These are phyloP conservation scores for Drosophila lacicola DNA, from an alignment of 2,888 invertebrate genomes.

Conservation along the genomic window DNA sequence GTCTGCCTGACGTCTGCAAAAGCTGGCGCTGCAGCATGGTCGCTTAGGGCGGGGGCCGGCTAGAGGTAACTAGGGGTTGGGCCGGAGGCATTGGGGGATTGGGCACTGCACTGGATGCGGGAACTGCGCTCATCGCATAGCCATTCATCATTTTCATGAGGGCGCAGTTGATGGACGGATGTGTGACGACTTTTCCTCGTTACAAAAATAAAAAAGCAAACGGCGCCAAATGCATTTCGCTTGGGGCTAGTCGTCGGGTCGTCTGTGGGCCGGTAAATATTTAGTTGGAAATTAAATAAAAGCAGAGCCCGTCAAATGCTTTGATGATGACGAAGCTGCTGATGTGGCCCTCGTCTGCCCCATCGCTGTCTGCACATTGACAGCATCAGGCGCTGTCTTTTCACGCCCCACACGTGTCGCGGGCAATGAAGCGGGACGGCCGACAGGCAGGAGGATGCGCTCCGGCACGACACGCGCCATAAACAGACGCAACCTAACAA, in stretches of 20 bases:
- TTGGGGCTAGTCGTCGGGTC: background rate
- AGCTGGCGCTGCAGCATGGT: constrained; percentile 7
- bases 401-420: constrained; percentile 72
- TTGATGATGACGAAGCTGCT: constrained; percentile 42
- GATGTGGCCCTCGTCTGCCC: constrained; percentile 4
- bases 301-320: constrained; percentile 39
- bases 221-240: constrained; percentile 73
- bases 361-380: constrained; percentile 16
- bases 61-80: background rate
- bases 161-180: constrained; percentile 73
- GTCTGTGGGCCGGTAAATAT: constrained; percentile 39
- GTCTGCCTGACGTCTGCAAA: constrained; percentile 74
- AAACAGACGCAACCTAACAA: constrained; percentile 7
- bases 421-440: constrained; percentile 54
- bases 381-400: constrained; percentile 30
- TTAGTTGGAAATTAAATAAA: constrained; percentile 65
- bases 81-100: background rate
- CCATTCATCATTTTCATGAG: constrained; percentile 67
- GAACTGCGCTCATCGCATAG: constrained; percentile 32
- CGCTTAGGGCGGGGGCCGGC: background rate
- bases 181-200: constrained; percentile 74
- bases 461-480: constrained; percentile 31
- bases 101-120: constrained; percentile 16
- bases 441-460: constrained; percentile 23
- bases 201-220: constrained; percentile 69